Conservation (phyloP, 1,140 invertebrate genomes). For the Trigoniulus corallinus region DNA sequence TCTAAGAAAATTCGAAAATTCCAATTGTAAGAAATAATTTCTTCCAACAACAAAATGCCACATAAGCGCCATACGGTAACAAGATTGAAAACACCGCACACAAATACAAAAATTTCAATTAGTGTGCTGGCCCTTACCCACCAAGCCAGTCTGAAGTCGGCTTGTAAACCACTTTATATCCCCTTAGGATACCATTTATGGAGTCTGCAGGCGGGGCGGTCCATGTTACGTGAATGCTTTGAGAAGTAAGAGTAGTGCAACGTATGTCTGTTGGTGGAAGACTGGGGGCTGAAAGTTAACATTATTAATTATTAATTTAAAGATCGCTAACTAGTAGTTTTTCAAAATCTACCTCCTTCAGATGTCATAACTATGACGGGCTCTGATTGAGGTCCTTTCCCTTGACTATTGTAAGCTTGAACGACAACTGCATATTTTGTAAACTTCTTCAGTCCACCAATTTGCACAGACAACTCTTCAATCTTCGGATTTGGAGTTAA, state of each 20-base stretch:
- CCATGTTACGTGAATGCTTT: slow-evolving; percentile 87
- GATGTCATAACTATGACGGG: slow-evolving; percentile 53
- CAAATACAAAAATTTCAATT: slow-evolving; percentile 11
- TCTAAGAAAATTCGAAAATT: not conserved
- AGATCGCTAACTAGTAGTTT: not conserved
- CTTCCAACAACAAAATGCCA: too few relatives aligned
- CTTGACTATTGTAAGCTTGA: slow-evolving; percentile 37
- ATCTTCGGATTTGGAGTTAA: slow-evolving; percentile 29
- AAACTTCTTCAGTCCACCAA: slow-evolving; percentile 36
- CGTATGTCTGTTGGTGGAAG: slow-evolving; percentile 79
- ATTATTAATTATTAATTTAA: not conserved
- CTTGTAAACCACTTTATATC: slow-evolving; percentile 90
- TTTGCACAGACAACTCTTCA: slow-evolving; percentile 63
- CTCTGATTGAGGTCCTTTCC: slow-evolving; percentile 51
- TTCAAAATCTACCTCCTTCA: slow-evolving; percentile 44
- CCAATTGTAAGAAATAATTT: too few relatives aligned
- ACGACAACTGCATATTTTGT: slow-evolving; percentile 31
- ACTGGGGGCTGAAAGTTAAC: slow-evolving; percentile 26
- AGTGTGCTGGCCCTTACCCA: slow-evolving; percentile 31
- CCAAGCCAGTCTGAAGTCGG: slow-evolving; percentile 79
- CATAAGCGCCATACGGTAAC: too few relatives aligned
- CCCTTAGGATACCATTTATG: slow-evolving; percentile 86
- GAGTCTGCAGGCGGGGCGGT: slow-evolving; percentile 70
- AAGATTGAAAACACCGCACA: too few relatives aligned
- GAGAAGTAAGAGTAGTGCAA: slow-evolving; percentile 78